A percentile compares a stretch with the other conserved stretches of the same genome.
Conservation (phyloP, 2,113 vertebrate species). For the Laterallus jamaicensis region DNA sequence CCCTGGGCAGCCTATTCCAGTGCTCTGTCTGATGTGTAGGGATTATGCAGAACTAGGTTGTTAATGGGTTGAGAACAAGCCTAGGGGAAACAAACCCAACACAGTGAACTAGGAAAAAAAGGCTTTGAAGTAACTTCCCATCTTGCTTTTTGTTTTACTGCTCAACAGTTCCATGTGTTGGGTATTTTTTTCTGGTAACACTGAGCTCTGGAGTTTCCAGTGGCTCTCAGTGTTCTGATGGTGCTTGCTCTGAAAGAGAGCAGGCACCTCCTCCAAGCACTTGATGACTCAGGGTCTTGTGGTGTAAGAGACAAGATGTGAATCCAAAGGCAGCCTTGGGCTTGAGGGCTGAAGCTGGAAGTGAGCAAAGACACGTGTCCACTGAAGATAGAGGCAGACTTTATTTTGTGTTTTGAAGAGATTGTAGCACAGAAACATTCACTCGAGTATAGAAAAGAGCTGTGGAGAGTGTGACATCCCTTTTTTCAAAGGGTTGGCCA, state of each 20-base stretch:
- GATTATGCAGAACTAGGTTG: not conserved
- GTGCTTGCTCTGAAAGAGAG: accelerated
- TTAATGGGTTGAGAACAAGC: not conserved
- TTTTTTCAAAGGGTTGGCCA: not conserved
- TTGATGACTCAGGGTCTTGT: not conserved
- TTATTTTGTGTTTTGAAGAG: not conserved
- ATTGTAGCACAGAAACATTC: not conserved
- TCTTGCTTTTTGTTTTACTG: not conserved
- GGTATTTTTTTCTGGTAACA: not conserved
- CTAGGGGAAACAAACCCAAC: not conserved
- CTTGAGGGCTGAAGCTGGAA: not conserved
- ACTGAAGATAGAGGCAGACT: not conserved
- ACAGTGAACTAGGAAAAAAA: not conserved
- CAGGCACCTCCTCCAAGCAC: not conserved
- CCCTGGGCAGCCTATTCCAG: no score
- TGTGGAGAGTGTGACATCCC: not conserved
- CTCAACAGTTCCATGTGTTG: not conserved
- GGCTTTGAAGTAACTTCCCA: no score
- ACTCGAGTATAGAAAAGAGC: not conserved
- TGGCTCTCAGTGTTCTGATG: not conserved
- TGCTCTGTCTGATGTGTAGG: not conserved
- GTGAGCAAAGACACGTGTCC: not conserved
- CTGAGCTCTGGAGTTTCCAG: not conserved
- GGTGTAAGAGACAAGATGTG: not conserved
- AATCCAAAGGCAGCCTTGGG: not conserved